Evolutionary conservation across 2,888 invertebrate genomes (phyloP), one percentile per base, ranked within the genome.

Genomic region (Ophion ventricosus): DNA sequence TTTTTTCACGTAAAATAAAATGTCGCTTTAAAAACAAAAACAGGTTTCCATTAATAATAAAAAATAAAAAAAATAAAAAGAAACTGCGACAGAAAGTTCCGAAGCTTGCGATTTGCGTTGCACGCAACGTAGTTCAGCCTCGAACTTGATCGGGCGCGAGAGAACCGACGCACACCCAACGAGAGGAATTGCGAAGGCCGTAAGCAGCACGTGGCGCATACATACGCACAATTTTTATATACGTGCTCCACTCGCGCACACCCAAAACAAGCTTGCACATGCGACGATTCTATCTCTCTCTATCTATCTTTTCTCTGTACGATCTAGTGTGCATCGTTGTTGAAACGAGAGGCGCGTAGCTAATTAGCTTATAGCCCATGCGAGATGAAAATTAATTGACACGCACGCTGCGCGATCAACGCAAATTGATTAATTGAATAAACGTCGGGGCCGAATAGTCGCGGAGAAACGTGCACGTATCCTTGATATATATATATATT

Each of bases 371-470:
- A 61, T 4, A 72, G 79, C 57, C 72, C 63, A 66, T 54, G 54
- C 35, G 57, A 59, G 56, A 76, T 59, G 43, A 25, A 35, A 82
- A 75, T 82, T 84, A 80, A 84, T 82, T 84, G 63, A 54, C 66
- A 20, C 43, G 72, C 43, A 61, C 73, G 76, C 49, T 49, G 49
- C 49, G 76, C 84, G 63, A 79, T 84, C 75, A 66, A 76, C 79
- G 75, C 79, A 80, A 84, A 76, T 82, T 82, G 79, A 76, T 84
- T 79, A 82, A 84, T 84, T 76, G 84, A 72, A 82, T 82, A 79
- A 84, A 82, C 72, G 57, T 49, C 40, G 17, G 17, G 23, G 43
- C 35, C 40, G 76, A 1, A 26, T 59, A 61, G 20, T 74, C 23
- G 49, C 2, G 14, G 49, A n/a, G 73, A 43, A 25, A 25, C n/a